Evolutionary conservation across 64 coral and sea anemone species (phyloP), one percentile per base, ranked within the genome.

Genomic region (Montipora efflorescens): DNA sequence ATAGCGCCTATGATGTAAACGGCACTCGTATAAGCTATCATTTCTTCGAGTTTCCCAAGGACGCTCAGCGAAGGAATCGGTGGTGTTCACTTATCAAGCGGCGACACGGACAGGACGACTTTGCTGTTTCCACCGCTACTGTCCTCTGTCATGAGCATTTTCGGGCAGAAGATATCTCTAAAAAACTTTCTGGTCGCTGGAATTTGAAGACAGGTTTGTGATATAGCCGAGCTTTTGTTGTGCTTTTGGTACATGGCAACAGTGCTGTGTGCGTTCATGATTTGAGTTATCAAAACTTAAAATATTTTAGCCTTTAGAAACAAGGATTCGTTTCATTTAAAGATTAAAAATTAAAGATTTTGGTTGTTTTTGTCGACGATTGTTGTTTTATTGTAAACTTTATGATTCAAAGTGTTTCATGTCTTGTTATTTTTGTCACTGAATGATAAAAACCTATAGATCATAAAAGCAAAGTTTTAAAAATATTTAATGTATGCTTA

Each of bases 371-470:
- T 0, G 0, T 25, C 23, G 23, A 25, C 23, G 23, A 25, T 25
- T 25, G 69, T 28, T 73, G 69, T 73, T 73, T 73, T 73, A 73
- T 73, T 25, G 69, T 73, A 73, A 73, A 73, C 69, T 73, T 73
- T 73, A 73, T 73, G 69, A 73, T 73, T 73, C 19, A 73, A 73
- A 73, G 69, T 25, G 69, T 73, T 73, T 73, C 69, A 21, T 73
- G 69, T 73, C 69, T 73, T 73, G 69, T 73, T n/a, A 73, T 73
- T 73, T 73, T 73, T 73, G 69, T 73, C 69, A 73, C 69, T 73
- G 69, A 73, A 73, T 21, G 69, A 22, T 25, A 25, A 25, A 25
- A 25, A 25, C 23, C 23, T 25, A 25, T 25, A 25, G 0, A 25
- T 25, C 69, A 73, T 20, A 73, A 73, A 73, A 21, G 69, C 69